Evolutionary conservation across 2,113 vertebrate species (phyloP), one percentile per base, ranked within the genome.

Genomic region (Anser cygnoides): DNA sequence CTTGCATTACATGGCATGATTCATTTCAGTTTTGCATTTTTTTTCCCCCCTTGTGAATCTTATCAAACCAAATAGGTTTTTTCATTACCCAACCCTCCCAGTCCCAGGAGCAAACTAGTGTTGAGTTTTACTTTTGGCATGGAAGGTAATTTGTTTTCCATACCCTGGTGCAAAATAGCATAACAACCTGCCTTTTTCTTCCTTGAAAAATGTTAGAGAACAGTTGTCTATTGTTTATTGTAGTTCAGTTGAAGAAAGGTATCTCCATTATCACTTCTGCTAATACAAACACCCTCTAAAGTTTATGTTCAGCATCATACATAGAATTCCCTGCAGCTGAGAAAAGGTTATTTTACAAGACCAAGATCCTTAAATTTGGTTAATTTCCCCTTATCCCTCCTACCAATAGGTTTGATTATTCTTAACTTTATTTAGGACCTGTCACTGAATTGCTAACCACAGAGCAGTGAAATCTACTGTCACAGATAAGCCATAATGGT

Each of bases 11-110:
- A 95, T 18, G 43, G 73, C 78, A 93, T 66, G n/a, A 49, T 59
- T 93, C 39, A 83, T 71, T 92, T 89, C 35, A 8, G 43, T 43
- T 97, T 94, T 85, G 71, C 58, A 13, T 52, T 79, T 95, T 95
- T 70, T 79, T 26, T 28, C n/a, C 21, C 33, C 37, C 21, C 33
- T 79, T 68, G 26, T 12, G n/a, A 82, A 13, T 77, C 58, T 73
- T 41, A 90, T 81, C n/a, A 91, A 91, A 71, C 15, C 39, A 31
- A 92, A 79, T 14, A 67, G 5, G 3, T 72, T 55, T 88, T 72
- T 28, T 62, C 16, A 14, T 84, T 55, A 57, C 15, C 52, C 11
- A 52, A 52, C 35, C 33, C 70, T 61, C 49, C 44, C 71, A 23
- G 16, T 77, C 67, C 41, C 46, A 73, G 37, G 54, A 91, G 41